Base-by-base conservation (phyloP, 2,888 invertebrate species). In the Andrena minutula region DNA sequence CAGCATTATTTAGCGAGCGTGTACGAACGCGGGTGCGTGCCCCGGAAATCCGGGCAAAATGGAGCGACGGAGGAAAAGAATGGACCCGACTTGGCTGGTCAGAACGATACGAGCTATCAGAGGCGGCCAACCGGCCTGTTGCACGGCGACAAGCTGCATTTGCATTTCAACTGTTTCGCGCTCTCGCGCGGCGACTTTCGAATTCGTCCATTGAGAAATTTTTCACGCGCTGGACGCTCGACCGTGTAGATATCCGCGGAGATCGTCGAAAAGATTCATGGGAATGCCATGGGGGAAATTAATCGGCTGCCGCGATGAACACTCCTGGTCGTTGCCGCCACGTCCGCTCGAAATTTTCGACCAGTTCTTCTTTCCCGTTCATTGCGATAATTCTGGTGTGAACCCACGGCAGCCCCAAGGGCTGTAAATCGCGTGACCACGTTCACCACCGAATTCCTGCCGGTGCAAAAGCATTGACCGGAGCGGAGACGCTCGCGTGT, bases 91-190 rank as follows among this genome's bases (percentile, higher is more conserved):
- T 86, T 82, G 90, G 81, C 89, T 90, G 90, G 89, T 83, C 85
- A 80, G 86, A 74, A 87, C 82, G 92, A 92, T 92, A 91, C 80
- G 87, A 84, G 90, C 88, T 92, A 92, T 92, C 91, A 86, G 85
- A 83, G 82, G 76, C 85, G 85, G 76, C 92, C 91, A 90, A 92
- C 89, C 82, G 91, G 89, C 88, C 89, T 82, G 87, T 89, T 86
- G 89, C 86, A 84, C 87, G 82, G 77, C 82, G 90, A 89, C 88
- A 89, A 87, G 88, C 86, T 85, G 84, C 87, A 89, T 90, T 91
- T 87, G 88, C 91, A 89, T 90, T 90, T 83, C 63, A 79, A 64
- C 79, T 79, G 66, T 65, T 77, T 65, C 51, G 69, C 63, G 41
- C 26, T 53, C 58, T n/a, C 65, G 64, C 66, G 6, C 16, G 70